Conservation (phyloP, 2,113 vertebrate species). For the Paraplagusia blochii region DNA sequence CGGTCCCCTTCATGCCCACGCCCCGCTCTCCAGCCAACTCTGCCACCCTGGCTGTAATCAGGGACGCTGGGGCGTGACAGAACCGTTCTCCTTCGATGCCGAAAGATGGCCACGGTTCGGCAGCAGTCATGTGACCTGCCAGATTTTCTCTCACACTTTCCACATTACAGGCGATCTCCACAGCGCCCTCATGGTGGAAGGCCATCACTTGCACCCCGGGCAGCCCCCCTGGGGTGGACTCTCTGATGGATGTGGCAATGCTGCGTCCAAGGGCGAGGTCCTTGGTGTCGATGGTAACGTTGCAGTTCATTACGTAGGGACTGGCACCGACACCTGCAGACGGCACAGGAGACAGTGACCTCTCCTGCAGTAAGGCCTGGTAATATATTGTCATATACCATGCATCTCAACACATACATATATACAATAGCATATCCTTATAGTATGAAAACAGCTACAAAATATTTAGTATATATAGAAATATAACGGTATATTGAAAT, state of each 20-base stretch:
- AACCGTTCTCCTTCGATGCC: constrained; percentile 54
- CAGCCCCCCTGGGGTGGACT: constrained; percentile 61
- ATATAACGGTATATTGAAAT: no score
- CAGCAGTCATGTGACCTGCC: neutral
- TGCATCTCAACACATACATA: no score
- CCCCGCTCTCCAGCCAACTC: constrained; percentile 59
- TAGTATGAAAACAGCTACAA: no score
- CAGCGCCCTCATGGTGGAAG: constrained; percentile 69
- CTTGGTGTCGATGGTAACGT: constrained; percentile 72
- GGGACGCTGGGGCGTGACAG: constrained; percentile 61
- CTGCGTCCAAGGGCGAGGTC: constrained; percentile 64
- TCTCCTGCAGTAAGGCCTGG: no score
- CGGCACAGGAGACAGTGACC: no score
- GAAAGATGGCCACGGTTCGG: constrained; percentile 53
- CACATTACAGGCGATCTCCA: constrained; percentile 77
- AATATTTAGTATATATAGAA: no score
- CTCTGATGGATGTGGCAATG: constrained; percentile 62
- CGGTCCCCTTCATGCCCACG: constrained; percentile 58
- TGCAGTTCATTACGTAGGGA: constrained; percentile 79
- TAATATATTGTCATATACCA: no score
- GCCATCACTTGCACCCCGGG: constrained; percentile 75
- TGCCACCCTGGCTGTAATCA: constrained; percentile 65
- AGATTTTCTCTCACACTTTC: constrained; percentile 63
- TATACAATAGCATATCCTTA: no score
- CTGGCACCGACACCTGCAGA: constrained; percentile 70